These are phyloP conservation scores for Bungarus multicinctus DNA, from an alignment of 2,113 vertebrate genomes.

Conservation along the genomic window DNA sequence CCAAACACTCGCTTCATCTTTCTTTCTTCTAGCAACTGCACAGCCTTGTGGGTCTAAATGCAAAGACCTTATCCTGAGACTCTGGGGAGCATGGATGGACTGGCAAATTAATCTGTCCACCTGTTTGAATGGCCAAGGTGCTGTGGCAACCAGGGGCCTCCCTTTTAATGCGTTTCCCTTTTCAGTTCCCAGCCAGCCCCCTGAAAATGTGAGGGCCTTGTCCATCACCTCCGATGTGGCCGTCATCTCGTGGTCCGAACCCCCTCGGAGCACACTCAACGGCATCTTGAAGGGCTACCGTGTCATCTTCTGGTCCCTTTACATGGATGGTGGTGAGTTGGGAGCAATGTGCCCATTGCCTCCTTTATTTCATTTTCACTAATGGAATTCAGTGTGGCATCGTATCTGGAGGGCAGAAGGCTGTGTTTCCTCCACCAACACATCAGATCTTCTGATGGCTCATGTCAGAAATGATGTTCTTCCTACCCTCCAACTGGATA, in stretches of 20 bases:
- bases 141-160: not conserved
- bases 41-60: not conserved
- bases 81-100: not conserved
- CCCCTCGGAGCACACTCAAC: constrained; percentile 92
- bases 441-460: not conserved
- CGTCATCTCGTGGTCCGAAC: constrained; percentile 95
- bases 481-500: not conserved
- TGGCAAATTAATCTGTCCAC: not conserved
- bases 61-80: not conserved
- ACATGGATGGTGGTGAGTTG: constrained; percentile 89
- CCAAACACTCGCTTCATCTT: constrained; percentile 19
- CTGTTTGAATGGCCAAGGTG: accelerated
- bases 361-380: not conserved
- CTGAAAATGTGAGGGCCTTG: constrained; percentile 91
- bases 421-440: not conserved
- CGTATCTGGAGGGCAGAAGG: not conserved
- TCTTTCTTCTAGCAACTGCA: not conserved
- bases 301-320: constrained; percentile 98
- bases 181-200: constrained; percentile 95
- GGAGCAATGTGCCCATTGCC: not conserved
- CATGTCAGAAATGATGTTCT: not conserved
- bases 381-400: not conserved
- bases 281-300: constrained; percentile 96
- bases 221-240: constrained; percentile 96
- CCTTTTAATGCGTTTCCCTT: not conserved